Base-by-base conservation (phyloP, 1,140 invertebrate species). In the Bombus affinis region DNA sequence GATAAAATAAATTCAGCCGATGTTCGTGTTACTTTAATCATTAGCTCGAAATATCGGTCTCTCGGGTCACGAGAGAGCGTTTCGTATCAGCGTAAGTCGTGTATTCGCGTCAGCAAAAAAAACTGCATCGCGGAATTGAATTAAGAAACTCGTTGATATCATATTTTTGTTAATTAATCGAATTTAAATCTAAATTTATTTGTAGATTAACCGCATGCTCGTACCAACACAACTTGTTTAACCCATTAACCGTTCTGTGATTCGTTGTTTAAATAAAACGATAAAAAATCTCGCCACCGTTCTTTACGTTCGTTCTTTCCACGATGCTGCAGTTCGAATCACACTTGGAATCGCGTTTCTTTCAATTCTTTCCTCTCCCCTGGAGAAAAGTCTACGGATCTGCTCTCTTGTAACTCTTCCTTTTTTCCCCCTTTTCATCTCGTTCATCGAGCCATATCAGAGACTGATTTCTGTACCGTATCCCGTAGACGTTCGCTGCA, bases 1-100 rank as follows among this genome's bases (percentile, higher is more conserved):
- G 44, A 83, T 77, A 70, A 83, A 83, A 77, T 83, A 83, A 76
- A 83, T 70, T 77, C 73, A 65, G 53, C 53, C 53, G 71, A 44
- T 53, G 1, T 75, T 66, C 71, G 62, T 42, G 80, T 35, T 76
- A 39, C 66, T 35, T 84, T 84, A 83, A 78, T 70, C 75, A 35
- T 84, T 71, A 57, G 37, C 75, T 68, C 0, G 82, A 71, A 84
- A 71, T 84, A 78, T 78, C 75, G 75, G 82, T 15, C 81, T 77
- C 62, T 53, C 39, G 32, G 28, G 65, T 15, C 62, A 25, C 2
- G 65, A 35, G 32, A 22, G 71, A n/a, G 25, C n/a, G 53, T 57
- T 59, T 72, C 79, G 79, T 37, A 53, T 57, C 66, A 32, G 35
- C 44, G 62, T 10, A 32, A 47, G 28, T 35, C 35, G n/a, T 15